phyloP scores from a whole-genome alignment of 2,888 invertebrate species.

The Aricia artaxerxes region DNA sequence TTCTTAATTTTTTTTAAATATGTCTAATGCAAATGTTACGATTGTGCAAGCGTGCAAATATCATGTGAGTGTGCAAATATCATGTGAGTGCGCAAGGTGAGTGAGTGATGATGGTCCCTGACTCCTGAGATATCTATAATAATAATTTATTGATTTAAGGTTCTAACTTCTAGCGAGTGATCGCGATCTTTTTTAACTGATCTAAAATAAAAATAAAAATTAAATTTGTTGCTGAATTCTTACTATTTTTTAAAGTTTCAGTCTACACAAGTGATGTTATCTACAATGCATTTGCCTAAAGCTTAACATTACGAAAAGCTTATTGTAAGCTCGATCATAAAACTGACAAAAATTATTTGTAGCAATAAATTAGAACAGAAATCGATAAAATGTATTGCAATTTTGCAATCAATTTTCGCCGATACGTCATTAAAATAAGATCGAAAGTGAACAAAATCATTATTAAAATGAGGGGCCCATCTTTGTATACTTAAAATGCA shows the following conservation, averaged over 20 bases:
- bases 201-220: too few species aligned
- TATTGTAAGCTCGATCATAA: conserved; percentile 3
- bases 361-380: not conserved
- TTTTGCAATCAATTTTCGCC: conserved; percentile 21
- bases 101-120: too few species aligned
- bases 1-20: too few species aligned
- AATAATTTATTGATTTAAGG: too few species aligned
- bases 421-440: conserved; percentile 13
- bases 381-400: conserved; percentile 6
- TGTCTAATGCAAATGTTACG: too few species aligned
- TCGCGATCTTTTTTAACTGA: too few species aligned
- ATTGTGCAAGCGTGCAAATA: too few species aligned
- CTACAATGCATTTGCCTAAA: not conserved
- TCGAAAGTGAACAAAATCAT: conserved; percentile 46
- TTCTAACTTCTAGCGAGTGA: too few species aligned
- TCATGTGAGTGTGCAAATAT: too few species aligned
- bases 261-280: not conserved
- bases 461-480: conserved; percentile 73
- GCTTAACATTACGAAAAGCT: not conserved
- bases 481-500: conserved; percentile 72
- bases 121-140: too few species aligned
- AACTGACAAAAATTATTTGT: conserved; percentile 5
- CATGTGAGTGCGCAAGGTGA: too few species aligned
- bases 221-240: too few species aligned
- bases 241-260: not conserved